Base-by-base conservation (phyloP, 2,888 invertebrate genomes). In the Microctonus aethiopoides region DNA sequence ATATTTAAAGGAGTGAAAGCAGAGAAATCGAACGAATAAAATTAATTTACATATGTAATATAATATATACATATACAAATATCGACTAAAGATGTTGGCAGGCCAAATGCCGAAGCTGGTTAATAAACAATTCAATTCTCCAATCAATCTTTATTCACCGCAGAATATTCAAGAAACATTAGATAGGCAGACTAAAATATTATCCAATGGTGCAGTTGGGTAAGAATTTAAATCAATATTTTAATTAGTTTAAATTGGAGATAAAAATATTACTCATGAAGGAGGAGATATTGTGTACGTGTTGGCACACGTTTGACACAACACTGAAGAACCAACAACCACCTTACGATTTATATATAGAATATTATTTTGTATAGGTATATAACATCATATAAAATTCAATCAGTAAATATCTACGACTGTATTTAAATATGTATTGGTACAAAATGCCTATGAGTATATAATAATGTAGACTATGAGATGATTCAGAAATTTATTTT, bases 101-200 rank as follows among this genome's bases (percentile, higher is more conserved):
- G 89, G 90, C 83, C 89, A 91, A 87, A 90, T 89, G 81, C 90
- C 92, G 82, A 89, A 88, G 86, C 88, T 95, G 87, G 94, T 94
- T 79, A 94, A 95, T 89, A 94, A 94, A 88, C 95, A 95, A 88
- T 95, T 95, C 89, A 95, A 95, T 88, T 93, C 95, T 77, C 95
- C 95, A 76, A 94, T 95, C 82, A 93, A 93, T 85, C 89, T 95
- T 69, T 95, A 95, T 87, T 95, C 95, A 41, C 92, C 92, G 80
- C 89, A 92, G 83, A 92, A 94, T 85, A 92, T 95, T 77, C 91
- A 93, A 86, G 95, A 94, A 85, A 92, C 95, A 39, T 88, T 95
- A 80, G 90, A 91, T 84, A 92, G 92, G 80, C 94, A 95, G 85
- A 88, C 94, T 77, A 91, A 92, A 87, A 91, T 94, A 81, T 90